Percentiles rank a stretch among this genome's conserved stretches.
Evolutionary conservation across 2,888 invertebrate species (phyloP).

Genomic region (Tholera decimalis): DNA sequence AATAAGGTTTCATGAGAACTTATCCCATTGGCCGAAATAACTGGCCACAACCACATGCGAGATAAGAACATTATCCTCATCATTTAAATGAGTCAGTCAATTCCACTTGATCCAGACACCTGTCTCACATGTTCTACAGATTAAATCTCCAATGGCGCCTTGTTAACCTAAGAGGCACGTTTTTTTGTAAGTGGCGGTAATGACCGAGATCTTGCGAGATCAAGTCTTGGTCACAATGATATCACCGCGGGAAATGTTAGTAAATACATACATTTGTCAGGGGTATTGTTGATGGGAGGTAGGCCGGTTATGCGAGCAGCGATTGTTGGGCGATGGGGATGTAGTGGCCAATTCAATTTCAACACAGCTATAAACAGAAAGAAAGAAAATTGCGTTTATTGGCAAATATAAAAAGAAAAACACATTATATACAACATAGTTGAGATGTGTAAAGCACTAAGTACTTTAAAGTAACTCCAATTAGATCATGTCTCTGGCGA

Average conservation of each 20-base stretch:
- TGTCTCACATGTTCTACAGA: constrained; percentile 37
- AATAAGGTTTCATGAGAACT: neutral
- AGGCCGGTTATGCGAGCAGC: constrained; percentile 35
- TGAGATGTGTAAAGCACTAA: too few relatives aligned
- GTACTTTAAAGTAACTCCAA: too few relatives aligned
- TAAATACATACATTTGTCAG: constrained; percentile 66
- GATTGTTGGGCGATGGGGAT: neutral
- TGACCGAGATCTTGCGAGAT: constrained; percentile 52
- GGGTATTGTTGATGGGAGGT: constrained; percentile 56
- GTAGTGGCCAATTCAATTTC: neutral
- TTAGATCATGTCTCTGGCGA: too few relatives aligned
- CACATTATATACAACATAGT: too few relatives aligned
- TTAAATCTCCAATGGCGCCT: constrained; percentile 28
- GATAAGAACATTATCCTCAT: constrained; percentile 1
- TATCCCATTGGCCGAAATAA: neutral
- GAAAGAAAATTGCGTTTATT: too few relatives aligned
- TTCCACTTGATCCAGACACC: constrained; percentile 10
- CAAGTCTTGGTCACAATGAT: constrained; percentile 64
- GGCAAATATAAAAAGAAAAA: too few relatives aligned
- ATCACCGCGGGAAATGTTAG: constrained; percentile 70
- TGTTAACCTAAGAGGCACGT: constrained; percentile 37
- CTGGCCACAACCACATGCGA: constrained; percentile 9
- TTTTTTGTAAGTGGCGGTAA: constrained; percentile 57
- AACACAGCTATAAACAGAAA: neutral
- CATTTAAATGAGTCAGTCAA: constrained; percentile 24